These are phyloP conservation scores for Sus cebifrons DNA, from an alignment of 2,797 vertebrate genomes.

Conservation along the genomic window DNA sequence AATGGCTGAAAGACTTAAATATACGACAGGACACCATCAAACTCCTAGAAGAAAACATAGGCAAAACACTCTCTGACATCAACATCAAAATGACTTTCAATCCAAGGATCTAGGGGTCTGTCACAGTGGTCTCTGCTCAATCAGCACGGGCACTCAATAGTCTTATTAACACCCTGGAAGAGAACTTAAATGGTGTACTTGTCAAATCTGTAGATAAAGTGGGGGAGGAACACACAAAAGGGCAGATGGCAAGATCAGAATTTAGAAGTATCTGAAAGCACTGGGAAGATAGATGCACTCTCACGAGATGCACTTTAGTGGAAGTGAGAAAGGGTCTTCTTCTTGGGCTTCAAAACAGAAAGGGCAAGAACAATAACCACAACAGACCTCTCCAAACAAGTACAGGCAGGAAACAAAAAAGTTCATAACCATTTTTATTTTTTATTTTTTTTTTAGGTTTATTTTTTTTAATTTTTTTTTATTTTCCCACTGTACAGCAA, in stretches of 20 bases:
- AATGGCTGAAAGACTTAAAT: too few species aligned
- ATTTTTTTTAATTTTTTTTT: too few species aligned
- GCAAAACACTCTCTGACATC: too few species aligned
- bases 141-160: neutral
- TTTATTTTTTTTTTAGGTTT: too few species aligned
- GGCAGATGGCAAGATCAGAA: neutral
- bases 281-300: neutral
- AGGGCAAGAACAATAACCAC: too few species aligned
- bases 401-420: neutral
- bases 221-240: neutral
- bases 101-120: neutral
- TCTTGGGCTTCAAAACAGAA: neutral
- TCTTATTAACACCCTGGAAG: neutral
- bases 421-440: neutral
- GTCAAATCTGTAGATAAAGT: neutral
- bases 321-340: neutral
- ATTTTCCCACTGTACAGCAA: too few species aligned
- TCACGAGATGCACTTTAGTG: neutral
- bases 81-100: neutral
- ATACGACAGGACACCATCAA: too few species aligned
- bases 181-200: neutral
- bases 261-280: neutral
- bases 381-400: neutral
- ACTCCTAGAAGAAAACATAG: too few species aligned
- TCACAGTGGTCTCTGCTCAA: neutral